A percentile compares a stretch with the other conserved stretches of the same genome.
Evolutionary conservation across 2,797 vertebrate genomes (phyloP).

Genomic region (Hafferia zeledoni): DNA sequence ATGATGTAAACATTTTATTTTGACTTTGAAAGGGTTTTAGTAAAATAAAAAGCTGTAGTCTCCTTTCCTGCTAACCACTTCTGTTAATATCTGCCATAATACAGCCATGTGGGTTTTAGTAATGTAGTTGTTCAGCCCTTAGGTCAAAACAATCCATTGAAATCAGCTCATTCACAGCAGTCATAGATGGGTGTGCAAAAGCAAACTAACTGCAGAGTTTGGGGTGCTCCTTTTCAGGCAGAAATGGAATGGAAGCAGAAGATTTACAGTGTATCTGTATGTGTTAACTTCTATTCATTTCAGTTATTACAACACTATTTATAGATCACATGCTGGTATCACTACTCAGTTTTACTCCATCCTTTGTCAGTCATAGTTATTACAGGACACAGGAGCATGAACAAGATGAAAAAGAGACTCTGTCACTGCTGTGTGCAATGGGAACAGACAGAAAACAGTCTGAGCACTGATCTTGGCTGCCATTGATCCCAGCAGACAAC

Average conservation of each 20-base stretch:
- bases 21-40: constrained; percentile 44
- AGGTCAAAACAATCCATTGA: background rate
- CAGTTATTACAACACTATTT: background rate
- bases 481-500: background rate
- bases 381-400: background rate
- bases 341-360: background rate
- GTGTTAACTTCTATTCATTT: background rate
- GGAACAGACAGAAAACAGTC: background rate
- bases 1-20: constrained; percentile 1
- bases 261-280: background rate
- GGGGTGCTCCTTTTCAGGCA: background rate
- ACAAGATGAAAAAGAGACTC: background rate
- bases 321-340: background rate
- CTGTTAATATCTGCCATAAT: background rate
- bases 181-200: background rate
- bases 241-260: background rate
- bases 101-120: constrained; percentile 32
- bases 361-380: background rate
- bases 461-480: background rate
- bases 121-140: background rate
- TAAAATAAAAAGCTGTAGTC: constrained; percentile 36
- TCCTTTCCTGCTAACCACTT: constrained; percentile 15
- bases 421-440: background rate
- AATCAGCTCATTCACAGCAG: background rate
- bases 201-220: background rate